Percentiles rank a stretch among this genome's conserved stretches.
phyloP scores from a whole-genome alignment of 2,113 vertebrate species.

The Puffinus mauretanicus region DNA sequence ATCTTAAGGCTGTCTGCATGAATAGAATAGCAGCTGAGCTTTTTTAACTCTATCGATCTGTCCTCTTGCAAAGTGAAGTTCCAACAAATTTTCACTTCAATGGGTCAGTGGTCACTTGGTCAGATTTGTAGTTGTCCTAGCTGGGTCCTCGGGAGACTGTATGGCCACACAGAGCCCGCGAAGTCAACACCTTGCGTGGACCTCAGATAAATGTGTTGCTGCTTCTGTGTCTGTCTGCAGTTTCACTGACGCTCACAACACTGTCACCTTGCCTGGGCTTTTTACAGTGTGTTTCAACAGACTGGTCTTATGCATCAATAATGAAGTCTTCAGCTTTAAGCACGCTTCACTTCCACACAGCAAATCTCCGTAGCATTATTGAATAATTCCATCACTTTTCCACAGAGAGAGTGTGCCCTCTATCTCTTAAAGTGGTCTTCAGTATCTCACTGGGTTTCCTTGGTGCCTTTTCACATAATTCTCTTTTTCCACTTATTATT shows the following conservation, averaged over 20 bases:
- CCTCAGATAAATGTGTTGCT: fast-evolving
- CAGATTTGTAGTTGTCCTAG: background rate
- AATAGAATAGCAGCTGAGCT: background rate
- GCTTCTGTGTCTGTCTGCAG: background rate
- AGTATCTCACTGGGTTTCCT: background rate
- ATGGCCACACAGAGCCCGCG: background rate
- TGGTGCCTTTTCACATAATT: background rate
- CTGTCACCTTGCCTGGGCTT: background rate
- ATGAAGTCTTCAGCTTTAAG: background rate
- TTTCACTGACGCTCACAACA: background rate
- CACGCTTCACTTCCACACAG: background rate
- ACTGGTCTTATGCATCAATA: background rate
- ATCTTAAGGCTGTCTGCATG: background rate
- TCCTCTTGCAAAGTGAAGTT: background rate
- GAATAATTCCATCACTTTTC: background rate
- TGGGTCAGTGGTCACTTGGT: background rate
- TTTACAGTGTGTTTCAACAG: background rate
- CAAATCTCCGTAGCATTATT: background rate
- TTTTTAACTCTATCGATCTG: background rate
- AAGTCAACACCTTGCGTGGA: background rate
- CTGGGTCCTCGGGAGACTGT: background rate
- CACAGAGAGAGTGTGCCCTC: background rate
- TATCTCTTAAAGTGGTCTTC: background rate
- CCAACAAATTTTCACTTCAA: background rate
- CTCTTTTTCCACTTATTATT: background rate